Evolutionary conservation across 64 coral and sea anemone species (phyloP).

Genomic region (Pachyseris speciosa): DNA sequence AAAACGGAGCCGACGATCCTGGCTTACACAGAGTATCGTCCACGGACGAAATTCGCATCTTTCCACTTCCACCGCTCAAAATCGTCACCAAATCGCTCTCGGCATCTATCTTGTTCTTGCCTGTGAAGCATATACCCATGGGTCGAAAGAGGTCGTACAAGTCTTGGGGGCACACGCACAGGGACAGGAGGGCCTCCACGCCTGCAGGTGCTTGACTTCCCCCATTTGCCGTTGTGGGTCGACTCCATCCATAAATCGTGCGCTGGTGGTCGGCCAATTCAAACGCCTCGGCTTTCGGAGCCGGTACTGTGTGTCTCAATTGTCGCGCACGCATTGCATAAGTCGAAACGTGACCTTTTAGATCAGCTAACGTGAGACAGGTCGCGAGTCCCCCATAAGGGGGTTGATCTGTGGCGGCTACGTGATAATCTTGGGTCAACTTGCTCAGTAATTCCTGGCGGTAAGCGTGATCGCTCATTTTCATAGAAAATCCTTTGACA

Average conservation of each 20-base stretch:
- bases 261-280: background rate
- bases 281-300: background rate
- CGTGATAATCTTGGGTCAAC: background rate
- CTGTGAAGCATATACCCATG: background rate
- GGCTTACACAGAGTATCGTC: background rate
- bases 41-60: background rate
- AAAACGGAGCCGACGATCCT: background rate
- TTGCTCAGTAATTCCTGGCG: background rate
- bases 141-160: background rate
- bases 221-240: background rate
- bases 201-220: background rate
- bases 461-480: background rate
- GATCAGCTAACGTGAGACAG: background rate
- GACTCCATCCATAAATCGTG: background rate
- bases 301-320: background rate
- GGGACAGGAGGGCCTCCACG: background rate
- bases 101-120: background rate
- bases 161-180: background rate
- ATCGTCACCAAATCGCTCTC: background rate
- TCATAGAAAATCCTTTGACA: background rate
- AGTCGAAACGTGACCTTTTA: background rate
- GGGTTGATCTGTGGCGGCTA: background rate
- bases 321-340: background rate
- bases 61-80: background rate
- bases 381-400: background rate